Evolutionary conservation across 2,113 vertebrate genomes (phyloP), one percentile per base, ranked within the genome.

Genomic region (Psammodynastes pulverulentus): DNA sequence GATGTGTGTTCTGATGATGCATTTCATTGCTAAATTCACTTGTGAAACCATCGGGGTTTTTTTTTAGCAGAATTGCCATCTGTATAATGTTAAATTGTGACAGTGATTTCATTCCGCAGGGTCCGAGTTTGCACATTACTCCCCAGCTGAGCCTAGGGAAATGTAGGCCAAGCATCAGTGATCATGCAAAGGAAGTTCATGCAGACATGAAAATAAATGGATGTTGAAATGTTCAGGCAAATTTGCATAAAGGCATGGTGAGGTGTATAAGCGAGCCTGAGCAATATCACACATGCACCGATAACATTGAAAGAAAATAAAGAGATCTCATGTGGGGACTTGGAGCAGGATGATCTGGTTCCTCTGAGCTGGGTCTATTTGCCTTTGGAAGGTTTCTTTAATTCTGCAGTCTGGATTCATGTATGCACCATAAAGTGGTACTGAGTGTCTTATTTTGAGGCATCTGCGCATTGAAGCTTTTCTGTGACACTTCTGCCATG

Each of bases 61-160:
- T 51, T 24, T 84, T 43, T 51, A 79, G 10, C 45, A 46, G 48
- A 62, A 52, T 91, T 86, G 87, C 7, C 84, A 43, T 51, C n/a
- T 88, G 46, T 56, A 46, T 15, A 48, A 86, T 62, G n/a, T 51
- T 89, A n/a, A 5, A 24, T 53, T 51, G 9, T 91, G 53, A 87
- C 87, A 93, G 46, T 24, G 89, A 67, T 86, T 91, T 89, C 87
- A 53, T 93, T 52, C 24, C 58, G 72, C 48, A 86, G 84, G 34
- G 10, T 52, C 19, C 54, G 67, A 13, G 9, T 89, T 88, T 67
- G 46, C 39, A 62, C 9, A 62, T 52, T 85, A 58, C 39, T 48
- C 46, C 52, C 34, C 67, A 89, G 29, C 85, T 89, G 53, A 90
- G 48, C 23, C 48, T 62, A 43, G 19, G 54, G 45, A 58, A 34